A percentile compares a stretch with the other conserved stretches of the same genome.
Conservation (phyloP, 1,140 invertebrate species). For the Caenorhabditis latens region DNA sequence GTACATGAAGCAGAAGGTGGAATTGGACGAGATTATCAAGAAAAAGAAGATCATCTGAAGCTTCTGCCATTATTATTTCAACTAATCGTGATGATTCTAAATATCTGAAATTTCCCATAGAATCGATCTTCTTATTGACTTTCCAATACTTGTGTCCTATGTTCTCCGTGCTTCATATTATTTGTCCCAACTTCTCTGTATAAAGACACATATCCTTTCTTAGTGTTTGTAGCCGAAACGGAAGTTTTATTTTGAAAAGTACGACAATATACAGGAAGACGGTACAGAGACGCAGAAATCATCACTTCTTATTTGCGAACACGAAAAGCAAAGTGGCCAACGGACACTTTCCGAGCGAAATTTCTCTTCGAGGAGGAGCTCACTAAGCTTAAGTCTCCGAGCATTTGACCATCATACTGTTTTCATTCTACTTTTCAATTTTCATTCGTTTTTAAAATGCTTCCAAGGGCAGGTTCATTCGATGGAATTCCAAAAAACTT, state of each 20-base stretch:
- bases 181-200: background rate
- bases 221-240: background rate
- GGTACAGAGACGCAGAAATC: background rate
- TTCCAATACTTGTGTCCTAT: too few relatives aligned
- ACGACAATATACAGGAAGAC: background rate
- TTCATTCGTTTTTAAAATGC: background rate
- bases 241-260: slow-evolving; percentile 50
- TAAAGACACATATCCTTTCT: slow-evolving; percentile 7
- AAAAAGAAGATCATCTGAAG: too few relatives aligned
- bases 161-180: too few relatives aligned
- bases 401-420: background rate
- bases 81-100: too few relatives aligned
- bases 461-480: background rate
- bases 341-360: slow-evolving; percentile 44
- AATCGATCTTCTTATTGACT: too few relatives aligned
- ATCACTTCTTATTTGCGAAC: slow-evolving; percentile 14
- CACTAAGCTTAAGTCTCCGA: background rate
- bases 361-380: background rate
- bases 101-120: too few relatives aligned
- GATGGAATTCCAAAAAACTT: slow-evolving; percentile 29
- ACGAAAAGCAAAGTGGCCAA: slow-evolving; percentile 42
- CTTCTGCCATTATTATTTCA: too few relatives aligned
- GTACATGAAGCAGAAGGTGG: background rate
- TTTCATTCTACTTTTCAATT: too few relatives aligned
- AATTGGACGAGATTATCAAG: background rate